Conservation (phyloP, 2,797 vertebrate genomes). For the Ciconia nigra region DNA sequence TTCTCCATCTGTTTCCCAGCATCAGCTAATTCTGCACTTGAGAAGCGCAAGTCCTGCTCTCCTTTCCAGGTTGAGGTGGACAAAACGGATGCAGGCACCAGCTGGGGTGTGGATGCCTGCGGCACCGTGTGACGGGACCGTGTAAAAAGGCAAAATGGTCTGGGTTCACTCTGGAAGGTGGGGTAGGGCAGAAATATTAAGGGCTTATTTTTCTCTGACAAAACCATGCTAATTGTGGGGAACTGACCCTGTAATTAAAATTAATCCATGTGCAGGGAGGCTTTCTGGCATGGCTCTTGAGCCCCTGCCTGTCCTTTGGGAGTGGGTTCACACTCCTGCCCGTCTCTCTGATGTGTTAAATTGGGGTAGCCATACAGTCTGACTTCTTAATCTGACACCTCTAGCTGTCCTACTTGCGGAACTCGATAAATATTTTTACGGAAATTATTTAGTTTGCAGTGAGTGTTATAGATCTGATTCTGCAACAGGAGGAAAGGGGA, state of each 20-base stretch:
- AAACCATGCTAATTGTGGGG: neutral
- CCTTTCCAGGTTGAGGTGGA: neutral
- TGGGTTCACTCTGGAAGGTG: neutral
- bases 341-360: neutral
- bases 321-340: neutral
- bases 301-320: neutral
- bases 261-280: neutral
- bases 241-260: neutral
- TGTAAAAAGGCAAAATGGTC: accelerated
- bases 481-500: neutral
- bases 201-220: neutral
- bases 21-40: accelerated
- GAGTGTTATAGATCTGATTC: neutral
- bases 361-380: neutral
- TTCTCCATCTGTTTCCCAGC: neutral
- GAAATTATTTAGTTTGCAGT: neutral
- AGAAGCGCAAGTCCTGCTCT: neutral
- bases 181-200: neutral
- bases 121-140: neutral
- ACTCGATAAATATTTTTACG: neutral
- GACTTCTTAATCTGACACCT: neutral
- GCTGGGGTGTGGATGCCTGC: neutral
- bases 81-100: accelerated
- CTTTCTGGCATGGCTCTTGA: neutral
- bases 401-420: neutral